Conservation (phyloP, 2,888 invertebrate genomes). For the Lasioglossum morio region DNA sequence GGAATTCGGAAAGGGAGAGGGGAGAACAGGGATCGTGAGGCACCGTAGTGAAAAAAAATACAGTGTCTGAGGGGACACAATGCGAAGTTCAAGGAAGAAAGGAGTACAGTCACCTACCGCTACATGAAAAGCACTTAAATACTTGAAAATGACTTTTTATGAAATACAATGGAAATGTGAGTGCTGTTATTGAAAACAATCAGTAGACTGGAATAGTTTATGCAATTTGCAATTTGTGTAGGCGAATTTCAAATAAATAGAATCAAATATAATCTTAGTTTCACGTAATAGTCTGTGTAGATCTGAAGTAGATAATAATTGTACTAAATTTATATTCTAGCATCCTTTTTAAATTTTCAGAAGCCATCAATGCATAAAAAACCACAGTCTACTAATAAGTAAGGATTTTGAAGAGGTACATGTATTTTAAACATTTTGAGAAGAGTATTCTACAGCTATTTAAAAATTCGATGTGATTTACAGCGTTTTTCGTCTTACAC, state of each 20-base stretch:
- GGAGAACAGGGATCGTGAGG: background rate
- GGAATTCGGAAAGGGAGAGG: slow-evolving; percentile 18
- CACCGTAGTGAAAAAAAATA: background rate
- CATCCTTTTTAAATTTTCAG: no score
- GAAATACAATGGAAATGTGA: background rate
- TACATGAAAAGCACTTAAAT: no score
- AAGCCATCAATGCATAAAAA: no score
- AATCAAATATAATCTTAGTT: no score
- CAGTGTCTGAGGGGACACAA: background rate
- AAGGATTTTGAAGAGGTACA: background rate
- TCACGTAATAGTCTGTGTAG: no score
- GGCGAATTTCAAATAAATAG: no score
- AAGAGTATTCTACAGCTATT: background rate
- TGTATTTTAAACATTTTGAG: background rate
- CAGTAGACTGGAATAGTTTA: no score
- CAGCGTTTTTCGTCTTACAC: background rate
- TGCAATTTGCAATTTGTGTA: no score
- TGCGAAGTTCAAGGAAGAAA: background rate
- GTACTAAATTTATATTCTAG: no score
- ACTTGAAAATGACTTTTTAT: background rate
- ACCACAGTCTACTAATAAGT: background rate
- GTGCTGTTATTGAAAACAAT: background rate
- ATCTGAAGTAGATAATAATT: no score
- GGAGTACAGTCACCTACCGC: background rate
- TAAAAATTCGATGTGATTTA: background rate